Percentiles rank a stretch among this genome's conserved stretches.
These are phyloP conservation scores for Masnerella sp. DNA, from an alignment of 2,888 invertebrate species.

Conservation along the genomic window DNA sequence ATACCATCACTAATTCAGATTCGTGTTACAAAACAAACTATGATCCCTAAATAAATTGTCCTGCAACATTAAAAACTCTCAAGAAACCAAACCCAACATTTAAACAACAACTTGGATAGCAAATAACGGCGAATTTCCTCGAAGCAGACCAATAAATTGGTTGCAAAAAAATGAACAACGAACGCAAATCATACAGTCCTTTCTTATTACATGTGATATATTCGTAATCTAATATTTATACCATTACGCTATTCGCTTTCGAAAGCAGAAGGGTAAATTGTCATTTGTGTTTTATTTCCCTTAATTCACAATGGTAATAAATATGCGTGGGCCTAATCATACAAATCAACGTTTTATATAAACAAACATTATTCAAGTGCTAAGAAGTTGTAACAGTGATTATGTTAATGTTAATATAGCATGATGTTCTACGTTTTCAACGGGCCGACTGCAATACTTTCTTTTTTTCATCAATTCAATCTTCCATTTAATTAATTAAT, in stretches of 20 bases:
- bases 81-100: conserved; percentile 18
- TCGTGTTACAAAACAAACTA: conserved; percentile 24
- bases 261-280: conserved; percentile 41
- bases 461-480: neutral
- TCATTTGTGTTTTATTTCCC: conserved; percentile 6
- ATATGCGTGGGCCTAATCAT: conserved; percentile 46
- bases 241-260: conserved; percentile 30
- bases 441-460: conserved; percentile 3
- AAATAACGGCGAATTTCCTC: too few species aligned
- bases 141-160: too few species aligned
- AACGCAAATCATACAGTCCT: neutral
- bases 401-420: conserved; percentile 46
- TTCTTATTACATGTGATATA: conserved; percentile 14
- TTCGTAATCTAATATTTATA: conserved; percentile 35
- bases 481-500: too few species aligned
- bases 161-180: too few species aligned
- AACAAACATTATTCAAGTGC: conserved; percentile 49
- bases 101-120: conserved; percentile 1
- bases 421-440: conserved; percentile 37
- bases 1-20: neutral
- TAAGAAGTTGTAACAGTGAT: conserved; percentile 56
- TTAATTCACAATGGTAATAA: conserved; percentile 52
- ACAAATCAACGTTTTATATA: conserved; percentile 50
- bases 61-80: conserved; percentile 15
- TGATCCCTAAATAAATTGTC: conserved; percentile 36